phyloP scores from a whole-genome alignment of 2,888 invertebrate genomes.

The Endomychus coccineus region DNA sequence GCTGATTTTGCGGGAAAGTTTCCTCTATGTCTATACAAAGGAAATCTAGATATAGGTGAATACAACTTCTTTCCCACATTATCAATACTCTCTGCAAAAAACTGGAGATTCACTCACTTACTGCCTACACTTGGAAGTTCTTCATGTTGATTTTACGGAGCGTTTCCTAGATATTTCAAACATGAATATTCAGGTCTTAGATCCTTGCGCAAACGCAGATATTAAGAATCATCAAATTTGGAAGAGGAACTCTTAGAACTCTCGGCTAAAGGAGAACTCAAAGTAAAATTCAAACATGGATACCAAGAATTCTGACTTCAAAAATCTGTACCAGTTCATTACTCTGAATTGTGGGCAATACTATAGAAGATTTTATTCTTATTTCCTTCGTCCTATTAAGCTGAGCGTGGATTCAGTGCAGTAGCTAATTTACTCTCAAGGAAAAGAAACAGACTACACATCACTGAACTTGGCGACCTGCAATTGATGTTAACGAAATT shows the following conservation, averaged over 20 bases:
- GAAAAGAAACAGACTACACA: conserved; percentile 5
- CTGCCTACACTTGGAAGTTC: too few relatives aligned
- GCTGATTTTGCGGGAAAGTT: too few relatives aligned
- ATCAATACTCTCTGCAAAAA: too few relatives aligned
- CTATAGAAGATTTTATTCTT: conserved; percentile 10
- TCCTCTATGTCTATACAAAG: too few relatives aligned
- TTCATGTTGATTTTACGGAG: too few relatives aligned
- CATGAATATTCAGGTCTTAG: too few relatives aligned
- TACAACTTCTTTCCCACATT: too few relatives aligned
- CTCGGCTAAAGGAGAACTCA: not conserved
- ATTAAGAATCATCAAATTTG: conserved; percentile 6
- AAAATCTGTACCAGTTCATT: conserved; percentile 3
- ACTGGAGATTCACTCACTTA: too few relatives aligned
- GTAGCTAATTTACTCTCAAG: conserved; percentile 9
- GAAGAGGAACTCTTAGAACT: conserved; percentile 2
- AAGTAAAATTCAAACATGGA: conserved; percentile 5
- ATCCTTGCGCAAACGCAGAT: too few relatives aligned
- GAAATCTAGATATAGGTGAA: too few relatives aligned
- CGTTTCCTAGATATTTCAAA: too few relatives aligned
- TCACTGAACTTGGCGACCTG: conserved; percentile 7
- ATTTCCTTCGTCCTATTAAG: conserved; percentile 13
- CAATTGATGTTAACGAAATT: conserved; percentile 8
- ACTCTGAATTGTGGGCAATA: conserved; percentile 10
- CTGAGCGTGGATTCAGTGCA: conserved; percentile 11
- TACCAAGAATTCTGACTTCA: conserved; percentile 1